Percentiles rank a stretch among this genome's conserved stretches.
Evolutionary conservation across 2,888 invertebrate genomes (phyloP).

Genomic region (Orchestes rusci): DNA sequence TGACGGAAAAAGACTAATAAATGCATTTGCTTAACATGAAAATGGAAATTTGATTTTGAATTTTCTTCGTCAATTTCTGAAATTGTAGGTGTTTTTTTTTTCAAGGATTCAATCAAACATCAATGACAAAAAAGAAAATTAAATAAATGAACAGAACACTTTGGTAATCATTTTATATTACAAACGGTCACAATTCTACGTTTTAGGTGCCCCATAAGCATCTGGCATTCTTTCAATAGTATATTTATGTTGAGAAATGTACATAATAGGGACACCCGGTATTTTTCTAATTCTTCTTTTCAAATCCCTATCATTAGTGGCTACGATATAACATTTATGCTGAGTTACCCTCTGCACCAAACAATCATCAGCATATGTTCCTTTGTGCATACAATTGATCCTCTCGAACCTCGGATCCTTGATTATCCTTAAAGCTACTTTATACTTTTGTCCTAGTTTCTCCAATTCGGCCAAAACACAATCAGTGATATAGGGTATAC

Average conservation of each 20-base stretch:
- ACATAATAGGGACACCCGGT: conserved; percentile 99
- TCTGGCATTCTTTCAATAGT: conserved; percentile 99
- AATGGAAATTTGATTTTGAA: too few species aligned
- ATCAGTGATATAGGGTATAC: conserved; percentile 96
- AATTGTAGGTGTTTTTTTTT: too few species aligned
- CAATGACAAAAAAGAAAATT: too few species aligned
- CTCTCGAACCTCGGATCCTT: conserved; percentile 93
- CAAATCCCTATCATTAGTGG: conserved; percentile 96
- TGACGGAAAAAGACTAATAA: too few species aligned
- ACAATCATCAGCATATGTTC: conserved; percentile 99
- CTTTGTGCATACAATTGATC: conserved; percentile 89
- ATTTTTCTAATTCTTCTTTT: conserved; percentile 93
- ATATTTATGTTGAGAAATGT: conserved; percentile 84
- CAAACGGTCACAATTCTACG: too few species aligned
- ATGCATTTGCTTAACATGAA: too few species aligned
- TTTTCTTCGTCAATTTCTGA: too few species aligned
- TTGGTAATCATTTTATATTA: too few species aligned
- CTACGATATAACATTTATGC: conserved; percentile 99
- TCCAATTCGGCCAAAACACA: conserved; percentile 97
- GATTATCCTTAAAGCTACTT: conserved; percentile 85
- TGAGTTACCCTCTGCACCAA: conserved; percentile 91
- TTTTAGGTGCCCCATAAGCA: conserved; percentile 89
- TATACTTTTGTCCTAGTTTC: conserved; percentile 91
- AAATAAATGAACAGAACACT: too few species aligned
- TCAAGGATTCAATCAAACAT: too few species aligned